Percentiles rank a stretch among this genome's conserved stretches.
These are phyloP conservation scores for Noctua comes DNA, from an alignment of 2,888 invertebrate species.

Conservation along the genomic window DNA sequence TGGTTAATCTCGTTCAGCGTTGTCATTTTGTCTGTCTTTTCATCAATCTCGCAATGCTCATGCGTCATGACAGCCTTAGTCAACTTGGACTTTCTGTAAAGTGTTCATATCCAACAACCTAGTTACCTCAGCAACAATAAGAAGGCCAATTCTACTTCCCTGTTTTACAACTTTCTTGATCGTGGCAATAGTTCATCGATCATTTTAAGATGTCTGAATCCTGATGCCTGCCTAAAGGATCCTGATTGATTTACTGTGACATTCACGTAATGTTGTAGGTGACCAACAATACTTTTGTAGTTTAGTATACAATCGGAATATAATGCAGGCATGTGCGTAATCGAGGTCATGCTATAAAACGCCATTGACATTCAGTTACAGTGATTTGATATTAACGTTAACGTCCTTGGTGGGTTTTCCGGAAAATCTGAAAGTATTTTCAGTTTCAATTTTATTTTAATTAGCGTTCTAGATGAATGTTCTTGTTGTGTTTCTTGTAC, in stretches of 20 bases:
- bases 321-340: constrained; percentile 65
- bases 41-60: background rate
- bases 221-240: background rate
- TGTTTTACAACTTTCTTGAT: background rate
- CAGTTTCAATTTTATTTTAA: background rate
- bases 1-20: constrained; percentile 27
- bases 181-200: background rate
- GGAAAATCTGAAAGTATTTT: background rate
- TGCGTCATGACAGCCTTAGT: background rate
- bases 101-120: background rate
- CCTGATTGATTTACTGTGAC: constrained; percentile 24
- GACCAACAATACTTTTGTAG: constrained; percentile 46
- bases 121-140: background rate
- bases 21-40: background rate
- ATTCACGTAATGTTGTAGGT: constrained; percentile 37
- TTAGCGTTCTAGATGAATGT: background rate
- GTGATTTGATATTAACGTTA: constrained; percentile 65
- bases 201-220: background rate
- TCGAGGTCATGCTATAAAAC: constrained; percentile 77
- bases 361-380: constrained; percentile 82
- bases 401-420: constrained; percentile 40
- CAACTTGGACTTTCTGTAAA: background rate
- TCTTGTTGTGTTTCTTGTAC: background rate
- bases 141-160: background rate
- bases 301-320: constrained; percentile 62